Evolutionary conservation across 2,797 vertebrate genomes (phyloP), one percentile per base, ranked within the genome.

Genomic region (Menidia menidia): DNA sequence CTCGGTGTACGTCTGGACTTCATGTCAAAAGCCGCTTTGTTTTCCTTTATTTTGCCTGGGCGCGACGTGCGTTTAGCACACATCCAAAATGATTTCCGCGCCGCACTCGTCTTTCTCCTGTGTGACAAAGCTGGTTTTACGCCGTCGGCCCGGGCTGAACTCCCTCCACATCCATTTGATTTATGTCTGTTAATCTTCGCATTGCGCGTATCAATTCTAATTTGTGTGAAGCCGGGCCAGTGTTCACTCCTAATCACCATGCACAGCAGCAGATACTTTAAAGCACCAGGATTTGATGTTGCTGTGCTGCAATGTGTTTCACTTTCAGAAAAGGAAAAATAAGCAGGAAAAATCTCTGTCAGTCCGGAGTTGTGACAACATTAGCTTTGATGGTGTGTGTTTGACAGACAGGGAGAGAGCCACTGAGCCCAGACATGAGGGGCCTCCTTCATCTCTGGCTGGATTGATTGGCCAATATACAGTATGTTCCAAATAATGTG

Each of bases 151-250:
- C 25, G 25, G 2, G 25, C 25, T 64, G 59, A 64, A 48, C 45
- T 51, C 25, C 51, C 18, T 43, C 58, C 18, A 45, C 77, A 83
- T 87, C 75, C 44, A 68, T 83, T 81, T 74, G 72, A 80, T 81
- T 80, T 62, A 83, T 42, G 53, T 68, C 64, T 18, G 52, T 50
- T 73, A 51, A 77, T 72, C 70, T 73, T 84, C 80, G 83, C 68
- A 56, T 71, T 68, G 45, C 41, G 71, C 39, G 45, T 64, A 68
- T 56, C 67, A 65, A 72, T 75, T 68, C 60, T 64, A 64, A 77
- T 4, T 25, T 25, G 25, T 25, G 25, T 25, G 25, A 25, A 25
- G 25, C 25, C 25, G 1, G 25, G 25, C 2, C 25, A 25, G 25
- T 25, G 25, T 25, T 25, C 25, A 25, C 25, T 25, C 25, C 25